Evolutionary conservation across 2,888 invertebrate genomes (phyloP).

Genomic region (Pollenia angustigena): DNA sequence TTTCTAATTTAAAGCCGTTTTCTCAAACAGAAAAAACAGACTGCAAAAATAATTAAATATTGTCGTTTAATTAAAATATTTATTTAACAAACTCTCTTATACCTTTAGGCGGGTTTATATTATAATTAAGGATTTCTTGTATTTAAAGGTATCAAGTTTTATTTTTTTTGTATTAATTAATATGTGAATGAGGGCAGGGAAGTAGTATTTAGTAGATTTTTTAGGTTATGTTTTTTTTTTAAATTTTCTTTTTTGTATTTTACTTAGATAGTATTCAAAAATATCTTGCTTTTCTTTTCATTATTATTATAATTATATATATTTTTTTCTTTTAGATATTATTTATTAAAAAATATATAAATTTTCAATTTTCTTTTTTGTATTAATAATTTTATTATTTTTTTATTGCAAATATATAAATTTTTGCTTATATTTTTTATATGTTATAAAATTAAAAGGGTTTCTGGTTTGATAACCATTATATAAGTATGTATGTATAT

Average conservation of each 20-base stretch:
- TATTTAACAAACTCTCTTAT: slow-evolving; percentile 54
- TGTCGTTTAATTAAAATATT: slow-evolving; percentile 50
- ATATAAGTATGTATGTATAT: slow-evolving; percentile 71
- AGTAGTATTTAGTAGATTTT: slow-evolving; percentile 58
- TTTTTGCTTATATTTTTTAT: slow-evolving; percentile 54
- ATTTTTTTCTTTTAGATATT: slow-evolving; percentile 46
- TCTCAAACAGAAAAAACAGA: slow-evolving; percentile 1
- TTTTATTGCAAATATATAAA: slow-evolving; percentile 72
- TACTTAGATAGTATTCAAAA: slow-evolving; percentile 69
- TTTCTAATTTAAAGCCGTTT: slow-evolving; percentile 8
- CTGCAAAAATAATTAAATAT: slow-evolving; percentile 51
- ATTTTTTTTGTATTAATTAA: slow-evolving; percentile 47
- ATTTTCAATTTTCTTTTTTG: slow-evolving; percentile 54
- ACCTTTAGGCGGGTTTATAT: slow-evolving; percentile 64
- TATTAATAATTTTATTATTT: slow-evolving; percentile 63
- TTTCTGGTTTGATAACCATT: slow-evolving; percentile 52
- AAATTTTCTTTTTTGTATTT: slow-evolving; percentile 34
- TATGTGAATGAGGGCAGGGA: slow-evolving; percentile 68
- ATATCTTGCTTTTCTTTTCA: slow-evolving; percentile 51
- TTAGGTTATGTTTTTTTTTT: slow-evolving; percentile 33
- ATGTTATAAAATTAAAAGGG: slow-evolving; percentile 62
- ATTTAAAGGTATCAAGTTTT: slow-evolving; percentile 24
- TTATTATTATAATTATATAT: slow-evolving; percentile 35
- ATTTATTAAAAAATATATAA: slow-evolving; percentile 72
- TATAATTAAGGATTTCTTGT: slow-evolving; percentile 62